Base-by-base conservation (phyloP, 2,113 vertebrate species). In the Cololabis saira region DNA sequence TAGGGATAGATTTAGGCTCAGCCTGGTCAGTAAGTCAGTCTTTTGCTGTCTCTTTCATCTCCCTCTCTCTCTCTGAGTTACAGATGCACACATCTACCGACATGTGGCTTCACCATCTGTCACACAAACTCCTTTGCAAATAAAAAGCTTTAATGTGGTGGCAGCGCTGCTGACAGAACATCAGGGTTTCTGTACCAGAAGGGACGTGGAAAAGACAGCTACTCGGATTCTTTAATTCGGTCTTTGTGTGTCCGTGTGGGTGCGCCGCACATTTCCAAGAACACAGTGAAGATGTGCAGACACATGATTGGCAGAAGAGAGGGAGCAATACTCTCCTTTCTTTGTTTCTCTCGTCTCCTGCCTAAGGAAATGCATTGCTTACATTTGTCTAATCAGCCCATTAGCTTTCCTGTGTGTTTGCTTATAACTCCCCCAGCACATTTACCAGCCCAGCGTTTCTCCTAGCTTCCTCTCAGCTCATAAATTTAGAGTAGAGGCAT, bases 281-380 rank as follows among this genome's bases (percentile, higher is more conserved):
- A 57, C 22, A 50, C 30, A 62, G 61, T 66, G 52, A 47, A 56
- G 74, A 84, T 61, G 21, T 18, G 11, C 43, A 50, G 43, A 67
- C 37, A 30, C 45, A 47, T 62, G 74, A 84, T 61, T 75, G 64
- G 62, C 44, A 18, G 21, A 37, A 57, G 30, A 56, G n/a, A 43
- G 37, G 13, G 50, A 56, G 19, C 53, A 52, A 41, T 30, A 6
- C 33, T 67, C 42, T 44, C 19, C 42, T 73, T 65, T 58, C 52
- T 67, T 45, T 22, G 37, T n/a, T 44, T 62, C 21, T 58, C 62
- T 80, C 18, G 11, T 17, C 13, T 13, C 12, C 27, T 9, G 13
- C 12, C 55, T 80, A 74, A 80, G 89, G 53, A 84, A 88, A 82
- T 69, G 77, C 81, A 63, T 75, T 89, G 59, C 43, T 45, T 54